phyloP scores from a whole-genome alignment of 1,140 invertebrate species.

The Trichoplusia ni region DNA sequence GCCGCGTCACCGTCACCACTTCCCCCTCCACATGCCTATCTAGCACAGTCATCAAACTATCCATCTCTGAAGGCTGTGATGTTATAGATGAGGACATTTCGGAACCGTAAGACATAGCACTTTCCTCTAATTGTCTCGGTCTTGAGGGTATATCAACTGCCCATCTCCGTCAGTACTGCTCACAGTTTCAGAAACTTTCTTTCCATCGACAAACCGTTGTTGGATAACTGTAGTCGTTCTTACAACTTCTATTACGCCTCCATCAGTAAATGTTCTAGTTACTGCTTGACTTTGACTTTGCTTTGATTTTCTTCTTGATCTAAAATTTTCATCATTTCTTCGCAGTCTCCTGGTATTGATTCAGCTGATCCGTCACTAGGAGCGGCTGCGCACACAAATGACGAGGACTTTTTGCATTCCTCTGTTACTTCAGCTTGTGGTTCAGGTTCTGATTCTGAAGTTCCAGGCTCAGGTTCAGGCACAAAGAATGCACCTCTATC shows the following conservation, averaged over 20 bases:
- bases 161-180: conserved; percentile 71
- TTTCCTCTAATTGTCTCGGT: conserved; percentile 62
- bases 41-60: conserved; percentile 79
- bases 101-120: conserved; percentile 71
- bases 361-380: conserved; percentile 79
- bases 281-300: conserved; percentile 48
- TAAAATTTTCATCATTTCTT: conserved; percentile 79
- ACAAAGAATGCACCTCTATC: conserved; percentile 78
- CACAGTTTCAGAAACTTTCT: conserved; percentile 82
- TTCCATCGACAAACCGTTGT: conserved; percentile 79
- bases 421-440: conserved; percentile 57
- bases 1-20: conserved; percentile 61
- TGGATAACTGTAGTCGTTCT: conserved; percentile 82
- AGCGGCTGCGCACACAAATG: conserved; percentile 81
- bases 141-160: conserved; percentile 72
- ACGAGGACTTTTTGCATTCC: conserved; percentile 70
- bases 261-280: conserved; percentile 53
- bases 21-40: conserved; percentile 70
- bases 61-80: conserved; percentile 79
- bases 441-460: conserved; percentile 46
- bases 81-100: conserved; percentile 80
- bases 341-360: conserved; percentile 76
- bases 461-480: conserved; percentile 64
- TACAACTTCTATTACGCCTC: conserved; percentile 77
- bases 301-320: conserved; percentile 71